Evolutionary conservation across 1,140 invertebrate species (phyloP), one percentile per base, ranked within the genome.

Genomic region (Bilobella aurantiaca): DNA sequence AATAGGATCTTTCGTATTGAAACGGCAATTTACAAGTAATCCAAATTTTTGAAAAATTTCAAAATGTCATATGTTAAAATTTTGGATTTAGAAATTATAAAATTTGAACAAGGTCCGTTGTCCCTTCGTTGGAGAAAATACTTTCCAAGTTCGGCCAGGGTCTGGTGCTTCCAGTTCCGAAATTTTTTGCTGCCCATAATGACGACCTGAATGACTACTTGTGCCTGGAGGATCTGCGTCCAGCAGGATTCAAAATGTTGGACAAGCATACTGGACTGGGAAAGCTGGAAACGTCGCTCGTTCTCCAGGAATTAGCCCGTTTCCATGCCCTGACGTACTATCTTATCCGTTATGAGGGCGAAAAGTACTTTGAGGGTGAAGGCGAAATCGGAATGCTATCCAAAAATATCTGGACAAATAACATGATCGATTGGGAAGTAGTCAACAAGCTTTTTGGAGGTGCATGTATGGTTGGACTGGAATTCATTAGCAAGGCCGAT

Each of bases 181-280:
- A 66, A 63, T 73, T 31, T 31, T 66, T 37, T 21, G 56, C 2
- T 1, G 62, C 63, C 3, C 63, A 61, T 30, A 65, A 61, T 37
- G 67, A 73, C 31, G 67, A 68, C n/a, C 30, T 66, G 14, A 56
- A 65, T 16, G 69, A 70, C 30, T 73, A 61, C 27, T 1, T 73
- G 5, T 30, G 31, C 18, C n/a, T 73, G 61, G 69, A 66, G 37
- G 71, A 73, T 30, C 46, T 71, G 0, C 66, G 69, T 5, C 49
- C 64, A 0, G 16, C 31, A 0, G 71, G 71, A 1, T 73, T 65
- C 53, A 58, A 28, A 32, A 73, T 73, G 71, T 59, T 37, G 2
- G 56, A 71, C 31, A 68, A 71, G 56, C 57, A 28, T 14, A 3
- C 14, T n/a, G 62, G 66, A 3, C 47, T 73, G 18, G 67, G 62